Percentiles rank a stretch among this genome's conserved stretches.
Conservation (phyloP, 2,113 vertebrate genomes). For the Psittacus erithacus region DNA sequence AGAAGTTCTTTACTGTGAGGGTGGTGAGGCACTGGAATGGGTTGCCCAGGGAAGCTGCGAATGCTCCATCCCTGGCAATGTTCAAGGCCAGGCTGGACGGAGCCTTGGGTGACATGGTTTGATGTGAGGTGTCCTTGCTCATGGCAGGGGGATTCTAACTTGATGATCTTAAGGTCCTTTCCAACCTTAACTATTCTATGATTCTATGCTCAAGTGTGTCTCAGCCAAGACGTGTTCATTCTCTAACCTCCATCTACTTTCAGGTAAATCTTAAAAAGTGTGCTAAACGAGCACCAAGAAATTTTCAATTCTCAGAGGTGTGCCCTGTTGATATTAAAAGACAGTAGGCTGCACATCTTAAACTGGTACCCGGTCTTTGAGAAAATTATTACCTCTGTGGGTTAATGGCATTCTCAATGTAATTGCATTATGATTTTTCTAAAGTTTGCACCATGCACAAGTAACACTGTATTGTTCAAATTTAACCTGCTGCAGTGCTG, state of each 20-base stretch:
- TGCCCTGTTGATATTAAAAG: background rate
- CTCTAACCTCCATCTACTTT: background rate
- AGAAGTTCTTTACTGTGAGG: no score
- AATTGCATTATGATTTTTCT: background rate
- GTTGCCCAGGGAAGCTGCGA: no score
- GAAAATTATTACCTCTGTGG: background rate
- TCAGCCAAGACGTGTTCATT: background rate
- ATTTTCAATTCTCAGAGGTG: background rate
- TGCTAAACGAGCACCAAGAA: background rate
- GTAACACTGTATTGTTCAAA: background rate
- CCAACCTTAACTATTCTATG: no score
- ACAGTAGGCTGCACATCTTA: background rate
- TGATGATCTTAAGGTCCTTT: no score
- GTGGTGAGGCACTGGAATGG: no score
- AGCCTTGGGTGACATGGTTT: no score
- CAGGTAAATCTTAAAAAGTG: background rate
- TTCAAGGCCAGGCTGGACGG: no score
- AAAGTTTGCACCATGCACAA: background rate
- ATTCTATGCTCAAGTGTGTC: background rate
- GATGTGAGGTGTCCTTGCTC: no score
- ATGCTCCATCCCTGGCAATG: no score
- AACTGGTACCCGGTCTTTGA: background rate
- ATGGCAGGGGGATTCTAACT: no score
- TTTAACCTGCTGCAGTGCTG: background rate
- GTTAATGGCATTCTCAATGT: background rate